Evolutionary conservation across 2,797 vertebrate genomes (phyloP).

Genomic region (Fringilla coelebs): DNA sequence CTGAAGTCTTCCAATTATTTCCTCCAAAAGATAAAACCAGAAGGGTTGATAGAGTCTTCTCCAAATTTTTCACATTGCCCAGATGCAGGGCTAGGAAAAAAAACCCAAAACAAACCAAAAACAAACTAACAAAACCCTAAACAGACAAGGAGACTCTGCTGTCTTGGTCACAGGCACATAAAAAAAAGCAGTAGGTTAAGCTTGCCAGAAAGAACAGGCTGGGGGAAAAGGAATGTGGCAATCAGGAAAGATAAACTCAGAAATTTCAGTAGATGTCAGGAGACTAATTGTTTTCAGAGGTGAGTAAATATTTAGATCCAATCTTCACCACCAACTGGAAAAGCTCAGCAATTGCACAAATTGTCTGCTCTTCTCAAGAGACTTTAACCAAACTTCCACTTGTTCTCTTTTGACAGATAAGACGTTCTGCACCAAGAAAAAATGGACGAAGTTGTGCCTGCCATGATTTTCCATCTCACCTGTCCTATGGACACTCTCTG

Average conservation of each 20-base stretch:
- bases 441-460: background rate
- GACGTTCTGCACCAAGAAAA: background rate
- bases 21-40: background rate
- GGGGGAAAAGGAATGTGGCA: conserved; percentile 27
- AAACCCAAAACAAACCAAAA: background rate
- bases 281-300: background rate
- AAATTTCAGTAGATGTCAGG: conserved; percentile 1
- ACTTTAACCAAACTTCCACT: conserved; percentile 42
- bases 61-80: background rate
- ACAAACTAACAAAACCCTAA: background rate
- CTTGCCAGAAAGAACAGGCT: conserved; percentile 32
- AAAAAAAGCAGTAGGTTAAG: conserved; percentile 50
- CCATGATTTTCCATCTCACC: background rate
- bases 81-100: background rate
- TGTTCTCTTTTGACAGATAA: conserved; percentile 6
- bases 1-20: background rate
- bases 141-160: conserved; percentile 48
- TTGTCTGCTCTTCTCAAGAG: conserved; percentile 13
- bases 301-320: conserved; percentile 35
- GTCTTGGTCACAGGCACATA: conserved; percentile 44
- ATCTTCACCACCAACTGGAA: conserved; percentile 16
- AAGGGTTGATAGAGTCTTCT: background rate
- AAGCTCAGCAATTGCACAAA: conserved; percentile 23
- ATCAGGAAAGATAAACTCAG: conserved; percentile 39
- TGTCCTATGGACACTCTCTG: background rate